These are phyloP conservation scores for Cassiopea andromeda DNA, from an alignment of 30 jellyfish, hydroid and myxozoan genomes.

Conservation along the genomic window DNA sequence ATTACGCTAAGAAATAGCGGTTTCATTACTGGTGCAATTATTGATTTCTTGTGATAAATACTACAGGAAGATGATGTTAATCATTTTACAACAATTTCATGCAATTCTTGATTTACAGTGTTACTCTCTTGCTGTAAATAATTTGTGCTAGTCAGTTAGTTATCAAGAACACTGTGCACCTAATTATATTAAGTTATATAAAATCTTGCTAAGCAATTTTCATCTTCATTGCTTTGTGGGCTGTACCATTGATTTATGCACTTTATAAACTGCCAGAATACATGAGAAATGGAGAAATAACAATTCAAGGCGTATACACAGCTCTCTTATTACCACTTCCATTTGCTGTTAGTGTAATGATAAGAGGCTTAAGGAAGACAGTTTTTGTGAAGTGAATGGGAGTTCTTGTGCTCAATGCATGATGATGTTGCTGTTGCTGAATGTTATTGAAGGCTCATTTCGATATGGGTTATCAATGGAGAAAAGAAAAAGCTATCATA, in stretches of 20 bases:
- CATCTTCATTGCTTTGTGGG: conserved; percentile 10
- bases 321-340: conserved; percentile 48
- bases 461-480: not conserved
- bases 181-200: too few species aligned
- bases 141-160: too few species aligned
- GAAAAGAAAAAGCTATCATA: not conserved
- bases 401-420: too few species aligned
- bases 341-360: not conserved
- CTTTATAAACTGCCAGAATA: not conserved
- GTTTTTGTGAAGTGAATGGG: too few species aligned
- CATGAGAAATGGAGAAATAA: not conserved
- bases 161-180: too few species aligned
- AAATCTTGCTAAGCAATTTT: not conserved
- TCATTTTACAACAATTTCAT: too few species aligned
- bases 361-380: not conserved
- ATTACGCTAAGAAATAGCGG: not conserved
- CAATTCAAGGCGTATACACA: conserved; percentile 5
- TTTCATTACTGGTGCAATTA: not conserved
- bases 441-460: not conserved
- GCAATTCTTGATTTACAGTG: too few species aligned
- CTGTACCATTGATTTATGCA: conserved; percentile 22
- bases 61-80: too few species aligned
- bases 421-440: conserved; percentile 19
- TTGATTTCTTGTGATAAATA: too few species aligned
- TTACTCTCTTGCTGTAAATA: too few species aligned